Evolutionary conservation across 2,888 invertebrate species (phyloP).

Genomic region (Hedychridium roseum): DNA sequence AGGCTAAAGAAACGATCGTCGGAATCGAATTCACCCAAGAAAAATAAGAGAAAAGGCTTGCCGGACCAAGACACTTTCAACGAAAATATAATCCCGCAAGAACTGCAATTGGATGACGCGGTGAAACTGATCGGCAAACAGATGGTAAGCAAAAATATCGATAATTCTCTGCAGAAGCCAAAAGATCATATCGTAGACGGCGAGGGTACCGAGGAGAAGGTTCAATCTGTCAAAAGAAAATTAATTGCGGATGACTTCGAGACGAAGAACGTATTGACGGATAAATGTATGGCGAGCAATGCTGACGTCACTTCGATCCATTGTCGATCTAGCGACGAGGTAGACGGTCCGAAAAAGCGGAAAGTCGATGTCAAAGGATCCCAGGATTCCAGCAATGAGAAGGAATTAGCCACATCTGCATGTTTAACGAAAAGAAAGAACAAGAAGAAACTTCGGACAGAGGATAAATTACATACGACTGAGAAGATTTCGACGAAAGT

Average conservation of each 20-base stretch:
- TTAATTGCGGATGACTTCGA: constrained; percentile 28
- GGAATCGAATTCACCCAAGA: constrained; percentile 43
- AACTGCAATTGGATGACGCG: constrained; percentile 47
- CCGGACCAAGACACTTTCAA: constrained; percentile 32
- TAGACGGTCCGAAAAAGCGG: not conserved
- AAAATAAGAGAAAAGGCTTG: constrained; percentile 46
- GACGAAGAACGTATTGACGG: not conserved
- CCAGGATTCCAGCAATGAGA: not conserved
- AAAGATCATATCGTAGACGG: constrained; percentile 9
- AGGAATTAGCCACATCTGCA: not conserved
- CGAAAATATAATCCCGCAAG: constrained; percentile 31
- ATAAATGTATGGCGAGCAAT: not conserved
- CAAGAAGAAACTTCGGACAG: too few relatives aligned
- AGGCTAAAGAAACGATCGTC: constrained; percentile 49
- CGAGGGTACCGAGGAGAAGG: constrained; percentile 12
- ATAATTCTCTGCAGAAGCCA: not conserved
- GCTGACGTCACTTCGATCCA: not conserved
- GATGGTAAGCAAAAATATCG: not conserved
- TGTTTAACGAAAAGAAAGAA: too few relatives aligned
- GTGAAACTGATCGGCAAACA: constrained; percentile 44
- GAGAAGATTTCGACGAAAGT: too few relatives aligned
- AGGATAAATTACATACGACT: too few relatives aligned
- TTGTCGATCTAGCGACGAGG: too few relatives aligned
- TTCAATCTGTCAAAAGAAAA: constrained; percentile 40
- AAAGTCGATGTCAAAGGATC: not conserved